Base-by-base conservation (phyloP, 2,113 vertebrate genomes). In the Pachycephala philippinensis region DNA sequence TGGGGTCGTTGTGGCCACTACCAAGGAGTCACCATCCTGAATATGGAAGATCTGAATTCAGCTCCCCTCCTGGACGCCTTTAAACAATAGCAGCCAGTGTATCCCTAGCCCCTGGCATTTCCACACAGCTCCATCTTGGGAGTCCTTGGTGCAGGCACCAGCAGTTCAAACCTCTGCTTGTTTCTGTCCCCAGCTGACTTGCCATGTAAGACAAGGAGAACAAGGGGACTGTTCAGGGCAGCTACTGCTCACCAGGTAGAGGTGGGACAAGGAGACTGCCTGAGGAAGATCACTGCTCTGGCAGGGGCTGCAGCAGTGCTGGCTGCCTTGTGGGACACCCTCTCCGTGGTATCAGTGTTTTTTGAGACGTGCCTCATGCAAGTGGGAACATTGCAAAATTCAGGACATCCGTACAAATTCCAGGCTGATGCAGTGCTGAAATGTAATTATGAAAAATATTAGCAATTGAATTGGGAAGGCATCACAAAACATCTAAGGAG, bases 281-380 rank as follows among this genome's bases (percentile, higher is more conserved):
- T 96, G 66, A 95, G 95, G 66, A 98, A 97, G 42, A 84, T 96
- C 39, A 93, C 97, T 15, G 87, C 97, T 44, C 92, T 97, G 68
- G 89, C 96, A 79, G 83, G 97, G 4, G 96, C 97, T 20, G 85
- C 68, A 44, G 98, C 45, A 97, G 89, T 1, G 95, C 69, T 98
- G 98, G 97, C 35, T 82, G 20, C 96, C 98, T 52, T 90, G 72
- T 60, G 97, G 98, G n/a, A 28, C 98, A 28, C 97, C 68, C 92
- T 98, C 23, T 98, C 98, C 0, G 0, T 95, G 97, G 24, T 98
- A 97, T 89, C 61, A 97, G 97, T 57, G 11, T 16, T 47, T 82
- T 70, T 27, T 5, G 19, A 90, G 78, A 47, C 26, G 65, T 66
- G 23, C 44, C 33, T 47, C 6, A 0, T 16, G 28, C 2, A 11